phyloP scores from a whole-genome alignment of 2,113 vertebrate genomes.

The Ailuropoda melanoleuca region DNA sequence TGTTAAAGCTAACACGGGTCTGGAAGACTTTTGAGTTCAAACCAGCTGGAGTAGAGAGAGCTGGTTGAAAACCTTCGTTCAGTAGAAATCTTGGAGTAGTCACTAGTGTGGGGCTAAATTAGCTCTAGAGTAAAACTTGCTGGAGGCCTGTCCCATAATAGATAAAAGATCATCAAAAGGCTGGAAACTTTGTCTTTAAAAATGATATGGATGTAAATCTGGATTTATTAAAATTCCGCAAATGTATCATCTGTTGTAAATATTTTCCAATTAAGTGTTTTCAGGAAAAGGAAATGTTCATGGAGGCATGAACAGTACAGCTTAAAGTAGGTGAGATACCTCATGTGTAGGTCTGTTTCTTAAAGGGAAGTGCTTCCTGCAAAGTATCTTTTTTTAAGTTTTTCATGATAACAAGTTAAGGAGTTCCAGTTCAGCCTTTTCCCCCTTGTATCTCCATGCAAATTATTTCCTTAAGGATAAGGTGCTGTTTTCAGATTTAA shows the following conservation, averaged over 20 bases:
- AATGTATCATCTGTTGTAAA: background rate
- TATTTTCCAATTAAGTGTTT: background rate
- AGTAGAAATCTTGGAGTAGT: background rate
- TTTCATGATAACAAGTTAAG: background rate
- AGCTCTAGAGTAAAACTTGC: background rate
- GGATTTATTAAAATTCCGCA: background rate
- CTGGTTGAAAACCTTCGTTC: background rate
- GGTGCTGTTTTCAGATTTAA: background rate
- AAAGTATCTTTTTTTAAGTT: background rate
- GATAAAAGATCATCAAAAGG: background rate
- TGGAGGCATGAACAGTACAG: background rate
- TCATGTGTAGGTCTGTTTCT: background rate
- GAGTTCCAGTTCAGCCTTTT: background rate
- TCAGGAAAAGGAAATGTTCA: background rate
- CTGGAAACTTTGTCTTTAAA: background rate
- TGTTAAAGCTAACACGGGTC: background rate
- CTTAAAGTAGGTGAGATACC: background rate
- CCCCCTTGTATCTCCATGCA: background rate
- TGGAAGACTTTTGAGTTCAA: background rate
- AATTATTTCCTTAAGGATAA: background rate
- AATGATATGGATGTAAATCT: background rate
- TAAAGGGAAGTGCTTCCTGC: background rate
- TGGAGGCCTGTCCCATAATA: background rate
- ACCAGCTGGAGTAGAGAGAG: background rate
- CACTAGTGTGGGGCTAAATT: background rate